Conservation (phyloP, 2,797 vertebrate species). For the Fistularia commersonii region DNA sequence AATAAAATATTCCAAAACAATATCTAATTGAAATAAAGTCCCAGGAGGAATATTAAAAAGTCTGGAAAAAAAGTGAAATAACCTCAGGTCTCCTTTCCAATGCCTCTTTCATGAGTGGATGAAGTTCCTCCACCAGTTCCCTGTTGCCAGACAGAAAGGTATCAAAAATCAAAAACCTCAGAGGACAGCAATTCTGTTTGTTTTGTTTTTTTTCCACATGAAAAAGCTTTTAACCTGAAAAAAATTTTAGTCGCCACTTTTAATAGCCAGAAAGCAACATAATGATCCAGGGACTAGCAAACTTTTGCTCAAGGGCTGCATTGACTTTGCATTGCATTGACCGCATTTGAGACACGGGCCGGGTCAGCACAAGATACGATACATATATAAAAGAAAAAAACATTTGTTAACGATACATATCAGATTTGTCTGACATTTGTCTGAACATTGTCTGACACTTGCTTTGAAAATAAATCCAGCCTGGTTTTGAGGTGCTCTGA, state of each 20-base stretch:
- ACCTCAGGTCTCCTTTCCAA: conserved; percentile 97
- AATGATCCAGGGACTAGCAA: conserved; percentile 48
- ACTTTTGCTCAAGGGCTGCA: no score
- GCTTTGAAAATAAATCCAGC: no score
- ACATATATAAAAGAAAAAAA: no score
- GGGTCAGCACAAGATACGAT: no score
- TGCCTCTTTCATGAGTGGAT: conserved; percentile 97
- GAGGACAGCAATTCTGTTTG: not conserved
- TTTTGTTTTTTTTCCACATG: not conserved
- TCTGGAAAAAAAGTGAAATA: conserved; percentile 26
- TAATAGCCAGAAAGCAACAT: conserved; percentile 26
- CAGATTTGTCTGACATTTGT: no score
- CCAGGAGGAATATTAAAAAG: not conserved
- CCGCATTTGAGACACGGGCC: no score
- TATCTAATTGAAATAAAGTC: not conserved
- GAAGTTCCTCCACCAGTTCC: conserved; percentile 94
- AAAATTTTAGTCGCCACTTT: conserved; percentile 6
- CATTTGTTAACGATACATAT: no score
- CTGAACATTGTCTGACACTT: no score
- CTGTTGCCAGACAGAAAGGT: conserved; percentile 57
- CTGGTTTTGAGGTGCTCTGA: no score
- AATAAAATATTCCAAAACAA: no score
- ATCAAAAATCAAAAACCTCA: not conserved
- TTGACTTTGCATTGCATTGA: no score
- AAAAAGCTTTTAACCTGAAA: conserved; percentile 19